Evolutionary conservation across 2,888 invertebrate genomes (phyloP).

Genomic region (Lithodes maja): DNA sequence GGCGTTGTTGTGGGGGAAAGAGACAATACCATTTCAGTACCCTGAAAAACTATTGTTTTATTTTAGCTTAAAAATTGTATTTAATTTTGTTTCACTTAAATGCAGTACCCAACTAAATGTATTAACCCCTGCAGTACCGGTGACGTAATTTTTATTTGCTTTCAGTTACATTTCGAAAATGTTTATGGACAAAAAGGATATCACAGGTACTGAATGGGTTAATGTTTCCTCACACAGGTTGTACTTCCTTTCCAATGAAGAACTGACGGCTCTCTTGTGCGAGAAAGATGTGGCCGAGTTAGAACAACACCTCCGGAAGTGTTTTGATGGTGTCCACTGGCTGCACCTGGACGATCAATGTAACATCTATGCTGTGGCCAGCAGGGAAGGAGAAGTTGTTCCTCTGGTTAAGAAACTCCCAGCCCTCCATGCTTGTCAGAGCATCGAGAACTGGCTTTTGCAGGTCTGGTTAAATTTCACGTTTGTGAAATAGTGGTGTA

Average conservation of each 20-base stretch:
- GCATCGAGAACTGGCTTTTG: conserved; percentile 85
- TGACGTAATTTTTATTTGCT: no score
- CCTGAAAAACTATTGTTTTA: no score
- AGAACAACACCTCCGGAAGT: conserved; percentile 88
- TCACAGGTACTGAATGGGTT: no score
- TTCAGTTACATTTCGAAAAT: no score
- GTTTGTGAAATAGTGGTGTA: no score
- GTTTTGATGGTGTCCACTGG: conserved; percentile 85
- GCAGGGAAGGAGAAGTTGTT: conserved; percentile 85
- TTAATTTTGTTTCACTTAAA: no score
- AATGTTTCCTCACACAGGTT: conserved; percentile 35
- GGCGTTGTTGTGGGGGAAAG: no score
- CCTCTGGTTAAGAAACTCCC: conserved; percentile 80
- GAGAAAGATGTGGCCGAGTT: conserved; percentile 86
- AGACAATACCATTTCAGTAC: no score
- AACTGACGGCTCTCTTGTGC: conserved; percentile 86
- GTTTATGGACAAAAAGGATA: no score
- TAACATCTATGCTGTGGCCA: conserved; percentile 84
- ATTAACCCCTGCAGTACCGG: no score
- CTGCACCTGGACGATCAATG: conserved; percentile 83
- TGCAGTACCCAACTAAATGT: no score
- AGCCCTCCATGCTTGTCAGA: conserved; percentile 79
- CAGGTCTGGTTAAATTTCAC: conserved; percentile 74
- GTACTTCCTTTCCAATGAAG: conserved; percentile 86
- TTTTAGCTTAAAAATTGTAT: no score